These are phyloP conservation scores for Rhynchotus rufescens DNA, from an alignment of 2,797 vertebrate genomes.

Conservation along the genomic window DNA sequence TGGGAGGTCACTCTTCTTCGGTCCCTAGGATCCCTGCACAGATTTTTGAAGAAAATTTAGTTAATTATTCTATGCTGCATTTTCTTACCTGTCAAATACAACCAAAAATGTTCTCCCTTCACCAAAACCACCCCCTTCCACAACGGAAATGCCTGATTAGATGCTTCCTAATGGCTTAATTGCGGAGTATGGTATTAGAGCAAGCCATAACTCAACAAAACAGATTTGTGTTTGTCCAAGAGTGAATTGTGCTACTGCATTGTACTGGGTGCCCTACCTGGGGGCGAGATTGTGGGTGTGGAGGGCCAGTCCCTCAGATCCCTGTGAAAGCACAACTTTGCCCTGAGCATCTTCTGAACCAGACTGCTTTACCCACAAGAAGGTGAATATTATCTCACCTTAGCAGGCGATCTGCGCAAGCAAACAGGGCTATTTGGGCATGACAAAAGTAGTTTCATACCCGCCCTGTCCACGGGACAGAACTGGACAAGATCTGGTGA, in stretches of 20 bases:
- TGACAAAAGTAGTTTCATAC: fast-evolving
- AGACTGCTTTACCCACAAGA: background rate
- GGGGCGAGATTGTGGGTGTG: background rate
- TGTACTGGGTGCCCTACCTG: background rate
- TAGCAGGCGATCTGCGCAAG: fast-evolving
- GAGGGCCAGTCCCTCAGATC: background rate
- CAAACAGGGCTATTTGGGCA: fast-evolving
- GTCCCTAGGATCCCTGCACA: background rate
- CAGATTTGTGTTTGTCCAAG: background rate
- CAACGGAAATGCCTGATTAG: fast-evolving
- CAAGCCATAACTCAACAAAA: background rate
- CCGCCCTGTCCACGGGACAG: fast-evolving
- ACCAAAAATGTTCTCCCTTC: background rate
- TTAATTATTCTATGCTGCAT: background rate
- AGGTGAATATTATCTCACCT: background rate
- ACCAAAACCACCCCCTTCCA: background rate
- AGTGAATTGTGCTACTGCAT: fast-evolving
- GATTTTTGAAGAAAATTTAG: background rate
- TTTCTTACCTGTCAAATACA: constrained; percentile 2
- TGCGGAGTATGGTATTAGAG: background rate
- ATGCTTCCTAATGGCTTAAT: background rate
- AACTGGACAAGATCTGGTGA: background rate
- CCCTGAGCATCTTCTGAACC: background rate
- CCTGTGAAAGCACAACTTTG: background rate
- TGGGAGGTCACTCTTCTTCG: constrained; percentile 15